Evolutionary conservation across 2,113 vertebrate genomes (phyloP), one percentile per base, ranked within the genome.

Genomic region (Hiodon alosoides): DNA sequence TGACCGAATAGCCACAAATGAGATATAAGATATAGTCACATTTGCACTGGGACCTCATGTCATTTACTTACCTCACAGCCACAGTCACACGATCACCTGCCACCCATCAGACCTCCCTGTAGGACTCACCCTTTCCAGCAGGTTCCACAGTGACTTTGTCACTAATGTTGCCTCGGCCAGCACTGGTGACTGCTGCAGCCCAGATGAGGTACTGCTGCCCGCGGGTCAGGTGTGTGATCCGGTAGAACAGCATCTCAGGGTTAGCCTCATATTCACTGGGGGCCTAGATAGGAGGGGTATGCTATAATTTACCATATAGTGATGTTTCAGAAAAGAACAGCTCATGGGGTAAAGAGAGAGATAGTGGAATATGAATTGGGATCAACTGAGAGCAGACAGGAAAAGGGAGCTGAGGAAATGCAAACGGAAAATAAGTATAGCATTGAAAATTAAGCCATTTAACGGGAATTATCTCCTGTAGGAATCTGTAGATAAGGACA

Each of bases 191-290:
- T 0, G 97, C 97, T 0, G 97, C 95, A 57, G 98, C 95, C 96
- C 96, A 99, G 71, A 99, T 94, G 87, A 96, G 85, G 86, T 99
- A 99, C 88, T 98, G 95, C 89, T 98, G 96, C 7, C 95, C 91
- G 0, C 94, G 93, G 86, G 91, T 95, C 59, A 99, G 92, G 83
- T 98, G 95, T 3, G 94, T 95, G 2, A 99, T 99, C 71, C 95
- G 90, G 85, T 99, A 98, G 85, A 95, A 95, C 5, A 98, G 90
- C 68, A 96, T 91, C 82, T 97, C 94, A 0, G 97, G 97, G 69
- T 95, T 98, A 5, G 94, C 96, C 88, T 99, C 97, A 0, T 98
- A 99, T 82, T 99, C 97, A 0, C 97, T 99, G 83, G 96, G 96
- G 48, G 95, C 91, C 97, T 99, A 68, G 31, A 31, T 31, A 31